Conservation (phyloP, 2,113 vertebrate genomes). For the Aegotheles bennettii region DNA sequence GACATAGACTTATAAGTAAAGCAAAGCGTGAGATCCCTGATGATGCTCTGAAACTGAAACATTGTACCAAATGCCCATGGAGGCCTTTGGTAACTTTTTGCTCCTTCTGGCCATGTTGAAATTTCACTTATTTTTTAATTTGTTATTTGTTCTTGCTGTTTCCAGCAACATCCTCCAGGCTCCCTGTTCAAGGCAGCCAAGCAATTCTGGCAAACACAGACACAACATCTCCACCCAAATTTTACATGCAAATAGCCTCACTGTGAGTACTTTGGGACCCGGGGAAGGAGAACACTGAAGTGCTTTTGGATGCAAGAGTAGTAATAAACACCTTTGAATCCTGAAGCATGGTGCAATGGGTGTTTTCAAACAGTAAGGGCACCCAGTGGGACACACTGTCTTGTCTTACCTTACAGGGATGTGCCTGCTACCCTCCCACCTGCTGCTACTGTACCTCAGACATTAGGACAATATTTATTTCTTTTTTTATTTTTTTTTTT, state of each 20-base stretch:
- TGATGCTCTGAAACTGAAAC: background rate
- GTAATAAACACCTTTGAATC: background rate
- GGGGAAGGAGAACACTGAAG: background rate
- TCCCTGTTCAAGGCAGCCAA: background rate
- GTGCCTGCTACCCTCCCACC: background rate
- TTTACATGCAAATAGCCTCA: background rate
- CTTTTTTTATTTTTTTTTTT: too few species aligned
- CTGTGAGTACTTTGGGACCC: background rate
- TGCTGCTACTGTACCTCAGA: background rate
- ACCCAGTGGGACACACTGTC: background rate
- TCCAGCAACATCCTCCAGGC: background rate
- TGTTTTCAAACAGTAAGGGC: background rate
- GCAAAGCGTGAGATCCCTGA: rapidly evolving
- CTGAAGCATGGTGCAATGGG: rapidly evolving
- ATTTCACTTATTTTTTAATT: background rate
- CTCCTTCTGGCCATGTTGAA: background rate
- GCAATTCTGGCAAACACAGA: background rate
- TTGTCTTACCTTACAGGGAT: background rate
- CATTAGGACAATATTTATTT: background rate
- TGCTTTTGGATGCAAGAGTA: background rate
- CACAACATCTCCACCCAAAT: rapidly evolving
- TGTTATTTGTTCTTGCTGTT: background rate
- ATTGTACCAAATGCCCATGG: background rate
- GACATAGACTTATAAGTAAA: rapidly evolving
- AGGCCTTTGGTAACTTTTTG: background rate